phyloP scores from a whole-genome alignment of 2,888 invertebrate species.

The Eugnorisma glareosa region DNA sequence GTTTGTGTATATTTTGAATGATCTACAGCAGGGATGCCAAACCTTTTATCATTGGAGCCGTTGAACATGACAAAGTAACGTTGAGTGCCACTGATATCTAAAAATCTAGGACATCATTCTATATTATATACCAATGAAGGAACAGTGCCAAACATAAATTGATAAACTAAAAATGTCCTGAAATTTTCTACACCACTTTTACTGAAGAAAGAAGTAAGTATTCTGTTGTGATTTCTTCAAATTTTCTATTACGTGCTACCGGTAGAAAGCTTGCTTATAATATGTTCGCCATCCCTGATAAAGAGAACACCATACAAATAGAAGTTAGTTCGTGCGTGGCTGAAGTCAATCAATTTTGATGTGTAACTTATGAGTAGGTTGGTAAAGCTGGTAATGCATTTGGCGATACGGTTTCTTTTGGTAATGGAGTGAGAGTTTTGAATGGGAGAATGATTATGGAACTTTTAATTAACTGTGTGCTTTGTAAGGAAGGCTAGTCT shows the following conservation, averaged over 20 bases:
- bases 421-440: conserved; percentile 54
- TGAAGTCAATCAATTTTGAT: conserved; percentile 60
- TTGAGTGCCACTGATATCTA: background rate
- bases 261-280: background rate
- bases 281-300: conserved; percentile 30
- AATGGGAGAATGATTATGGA: conserved; percentile 29
- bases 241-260: background rate
- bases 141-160: background rate
- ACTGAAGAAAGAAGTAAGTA: background rate
- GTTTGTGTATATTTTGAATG: conserved; percentile 61
- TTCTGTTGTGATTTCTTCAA: background rate
- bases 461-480: conserved; percentile 47
- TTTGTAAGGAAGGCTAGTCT: conserved; percentile 23
- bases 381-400: conserved; percentile 45
- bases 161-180: background rate
- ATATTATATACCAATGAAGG: background rate
- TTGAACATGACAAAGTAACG: background rate
- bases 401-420: conserved; percentile 51
- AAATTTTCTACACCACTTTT: background rate
- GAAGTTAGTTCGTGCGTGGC: conserved; percentile 57
- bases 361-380: conserved; percentile 54
- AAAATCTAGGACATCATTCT: background rate
- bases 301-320: conserved; percentile 47
- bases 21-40: conserved; percentile 36
- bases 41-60: conserved; percentile 8